Conservation (phyloP, 2,888 invertebrate species). For the Apamea monoglypha region DNA sequence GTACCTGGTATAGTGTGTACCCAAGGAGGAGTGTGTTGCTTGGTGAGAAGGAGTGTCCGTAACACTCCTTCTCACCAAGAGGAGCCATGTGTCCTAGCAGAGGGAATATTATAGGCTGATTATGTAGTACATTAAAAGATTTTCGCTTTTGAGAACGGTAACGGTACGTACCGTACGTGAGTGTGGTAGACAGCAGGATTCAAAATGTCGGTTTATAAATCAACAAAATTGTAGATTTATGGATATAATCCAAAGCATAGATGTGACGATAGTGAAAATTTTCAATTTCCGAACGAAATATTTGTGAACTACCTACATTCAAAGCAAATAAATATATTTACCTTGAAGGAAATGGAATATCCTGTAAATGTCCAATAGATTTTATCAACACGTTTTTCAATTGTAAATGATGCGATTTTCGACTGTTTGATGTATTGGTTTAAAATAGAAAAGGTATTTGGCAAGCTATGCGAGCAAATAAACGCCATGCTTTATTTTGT, state of each 20-base stretch:
- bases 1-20: no score
- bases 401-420: conserved; percentile 31
- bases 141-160: no score
- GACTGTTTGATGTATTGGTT: conserved; percentile 36
- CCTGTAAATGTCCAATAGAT: conserved; percentile 51
- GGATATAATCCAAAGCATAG: conserved; percentile 38
- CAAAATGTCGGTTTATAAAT: conserved; percentile 21
- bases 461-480: conserved; percentile 32
- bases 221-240: conserved; percentile 19
- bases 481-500: neutral
- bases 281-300: conserved; percentile 50
- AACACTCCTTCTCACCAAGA: no score
- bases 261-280: conserved; percentile 39
- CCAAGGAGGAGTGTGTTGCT: no score
- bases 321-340: conserved; percentile 39
- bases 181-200: neutral
- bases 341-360: conserved; percentile 60
- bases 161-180: no score
- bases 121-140: no score
- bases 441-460: neutral
- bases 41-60: no score
- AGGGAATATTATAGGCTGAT: no score
- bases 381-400: conserved; percentile 27
- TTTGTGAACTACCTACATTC: conserved; percentile 35
- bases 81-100: no score